Conservation (phyloP, 2,797 vertebrate species). For the Pangasius djambal region DNA sequence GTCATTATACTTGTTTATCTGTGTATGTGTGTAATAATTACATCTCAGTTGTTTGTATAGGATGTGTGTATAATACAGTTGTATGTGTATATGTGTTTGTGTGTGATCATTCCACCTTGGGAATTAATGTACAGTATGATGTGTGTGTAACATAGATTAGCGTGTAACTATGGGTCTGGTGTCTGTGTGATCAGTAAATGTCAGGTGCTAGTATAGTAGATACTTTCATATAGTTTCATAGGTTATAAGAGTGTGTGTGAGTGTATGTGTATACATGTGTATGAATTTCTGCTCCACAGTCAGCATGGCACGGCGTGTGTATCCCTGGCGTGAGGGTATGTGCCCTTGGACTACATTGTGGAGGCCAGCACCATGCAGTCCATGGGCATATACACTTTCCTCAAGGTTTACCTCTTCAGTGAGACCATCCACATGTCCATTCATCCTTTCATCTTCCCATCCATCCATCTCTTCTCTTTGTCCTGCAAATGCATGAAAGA, state of each 20-base stretch:
- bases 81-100: slow-evolving; percentile 3
- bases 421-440: slow-evolving; percentile 58
- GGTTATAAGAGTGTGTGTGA: slow-evolving; percentile 5
- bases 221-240: not conserved
- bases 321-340: slow-evolving; percentile 99
- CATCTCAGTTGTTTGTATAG: not conserved
- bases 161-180: not conserved
- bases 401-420: slow-evolving; percentile 97
- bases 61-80: not conserved
- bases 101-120: not conserved
- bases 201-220: not conserved
- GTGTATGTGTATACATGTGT: slow-evolving; percentile 16
- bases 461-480: not conserved
- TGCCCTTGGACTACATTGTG: slow-evolving; percentile 99
- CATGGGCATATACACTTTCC: slow-evolving; percentile 99
- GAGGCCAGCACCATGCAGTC: slow-evolving; percentile 99
- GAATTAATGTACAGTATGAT: not conserved
- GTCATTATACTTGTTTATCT: not conserved
- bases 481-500: not conserved
- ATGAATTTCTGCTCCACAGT: slow-evolving; percentile 28
- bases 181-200: not conserved
- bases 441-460: slow-evolving; percentile 50
- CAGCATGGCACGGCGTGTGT: slow-evolving; percentile 87
- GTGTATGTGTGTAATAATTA: not conserved
- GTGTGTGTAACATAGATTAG: not conserved